Percentiles rank a stretch among this genome's conserved stretches.
Conservation (phyloP, 2,797 vertebrate genomes). For the Paedocypris micromegethes region DNA sequence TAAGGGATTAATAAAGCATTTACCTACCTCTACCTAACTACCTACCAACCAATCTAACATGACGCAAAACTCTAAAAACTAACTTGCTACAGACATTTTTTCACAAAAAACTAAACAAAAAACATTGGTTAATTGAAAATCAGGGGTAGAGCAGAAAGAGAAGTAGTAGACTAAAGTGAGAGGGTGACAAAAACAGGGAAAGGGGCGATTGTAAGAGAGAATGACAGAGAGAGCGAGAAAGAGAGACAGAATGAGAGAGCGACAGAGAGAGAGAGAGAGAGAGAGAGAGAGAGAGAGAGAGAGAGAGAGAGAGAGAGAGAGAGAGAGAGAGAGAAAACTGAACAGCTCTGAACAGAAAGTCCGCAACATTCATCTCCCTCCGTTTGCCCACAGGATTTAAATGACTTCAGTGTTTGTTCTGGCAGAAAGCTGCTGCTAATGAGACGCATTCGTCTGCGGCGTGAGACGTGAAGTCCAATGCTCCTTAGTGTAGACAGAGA, state of each 20-base stretch:
- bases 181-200: neutral
- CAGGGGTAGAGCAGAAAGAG: too few species aligned
- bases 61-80: too few species aligned
- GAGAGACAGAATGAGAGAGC: too few species aligned
- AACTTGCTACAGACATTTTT: too few species aligned
- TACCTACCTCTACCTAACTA: too few species aligned
- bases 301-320: neutral
- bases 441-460: constrained; percentile 41
- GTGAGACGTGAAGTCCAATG: constrained; percentile 22
- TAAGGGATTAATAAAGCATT: too few species aligned
- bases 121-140: too few species aligned
- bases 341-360: constrained; percentile 9
- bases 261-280: neutral
- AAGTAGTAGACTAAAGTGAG: too few species aligned
- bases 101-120: too few species aligned
- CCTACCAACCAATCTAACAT: too few species aligned
- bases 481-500: constrained; percentile 39
- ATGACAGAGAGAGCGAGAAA: too few species aligned
- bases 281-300: constrained; percentile 9
- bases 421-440: constrained; percentile 45
- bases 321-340: constrained; percentile 15
- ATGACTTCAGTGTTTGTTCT: constrained; percentile 43
- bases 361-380: constrained; percentile 40
- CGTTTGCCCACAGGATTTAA: constrained; percentile 37
- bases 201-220: neutral